Percentiles rank a stretch among this genome's conserved stretches.
These are phyloP conservation scores for Drosophila cardini DNA, from an alignment of 1,140 invertebrate genomes.

Conservation along the genomic window DNA sequence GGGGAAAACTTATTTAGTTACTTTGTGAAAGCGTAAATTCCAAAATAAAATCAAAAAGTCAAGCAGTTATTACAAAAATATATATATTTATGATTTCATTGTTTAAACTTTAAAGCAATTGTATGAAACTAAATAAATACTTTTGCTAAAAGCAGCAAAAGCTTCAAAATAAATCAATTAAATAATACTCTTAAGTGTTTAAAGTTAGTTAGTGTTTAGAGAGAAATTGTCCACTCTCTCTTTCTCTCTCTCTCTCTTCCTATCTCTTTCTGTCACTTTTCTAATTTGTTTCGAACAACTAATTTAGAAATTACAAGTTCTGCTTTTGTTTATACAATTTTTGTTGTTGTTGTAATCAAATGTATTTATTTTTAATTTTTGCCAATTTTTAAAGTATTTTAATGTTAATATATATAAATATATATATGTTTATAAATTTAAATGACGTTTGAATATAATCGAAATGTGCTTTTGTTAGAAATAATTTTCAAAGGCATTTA, in stretches of 20 bases:
- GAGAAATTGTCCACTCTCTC: constrained; percentile 30
- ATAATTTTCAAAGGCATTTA: constrained; percentile 64
- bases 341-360: constrained; percentile 47
- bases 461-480: constrained; percentile 16
- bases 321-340: constrained; percentile 52
- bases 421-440: constrained; percentile 15
- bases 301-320: constrained; percentile 50
- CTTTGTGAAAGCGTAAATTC: constrained; percentile 33
- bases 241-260: constrained; percentile 4
- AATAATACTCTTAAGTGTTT: constrained; percentile 64
- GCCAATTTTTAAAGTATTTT: constrained; percentile 55
- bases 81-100: constrained; percentile 65
- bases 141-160: constrained; percentile 66
- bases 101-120: constrained; percentile 69
- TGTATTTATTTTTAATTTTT: constrained; percentile 45
- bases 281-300: constrained; percentile 46
- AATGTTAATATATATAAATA: constrained; percentile 30
- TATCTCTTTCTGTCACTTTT: too few species aligned
- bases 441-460: constrained; percentile 24
- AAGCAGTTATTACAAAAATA: constrained; percentile 57
- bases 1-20: constrained; percentile 29
- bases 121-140: constrained; percentile 64
- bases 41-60: constrained; percentile 16
- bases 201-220: constrained; percentile 56
- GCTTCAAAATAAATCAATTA: constrained; percentile 51